A percentile compares a stretch with the other conserved stretches of the same genome.
These are phyloP conservation scores for Tiliacea aurago DNA, from an alignment of 2,888 invertebrate genomes.

Conservation along the genomic window DNA sequence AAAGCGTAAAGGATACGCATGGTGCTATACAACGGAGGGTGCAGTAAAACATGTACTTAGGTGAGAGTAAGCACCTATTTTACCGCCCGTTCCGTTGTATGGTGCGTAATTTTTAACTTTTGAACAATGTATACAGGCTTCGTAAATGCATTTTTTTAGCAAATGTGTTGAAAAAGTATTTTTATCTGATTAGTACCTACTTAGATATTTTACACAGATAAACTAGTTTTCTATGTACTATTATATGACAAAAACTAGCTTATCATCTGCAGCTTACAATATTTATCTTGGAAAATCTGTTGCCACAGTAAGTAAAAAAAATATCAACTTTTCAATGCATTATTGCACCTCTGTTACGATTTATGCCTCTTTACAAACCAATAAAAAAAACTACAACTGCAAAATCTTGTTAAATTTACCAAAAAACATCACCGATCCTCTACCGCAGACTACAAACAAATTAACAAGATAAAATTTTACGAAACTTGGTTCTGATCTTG, in stretches of 20 bases:
- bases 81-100: too few relatives aligned
- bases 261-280: not conserved
- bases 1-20: too few relatives aligned
- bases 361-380: not conserved
- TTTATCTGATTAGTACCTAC: not conserved
- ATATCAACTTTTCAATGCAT: not conserved
- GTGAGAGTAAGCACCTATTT: too few relatives aligned
- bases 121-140: too few relatives aligned
- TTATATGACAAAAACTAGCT: not conserved
- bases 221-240: not conserved
- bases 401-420: slow-evolving; percentile 2
- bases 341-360: not conserved
- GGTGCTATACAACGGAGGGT: too few relatives aligned
- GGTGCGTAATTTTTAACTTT: too few relatives aligned
- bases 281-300: not conserved
- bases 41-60: too few relatives aligned
- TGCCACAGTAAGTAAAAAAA: not conserved
- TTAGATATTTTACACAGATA: not conserved
- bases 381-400: too few relatives aligned
- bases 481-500: slow-evolving; percentile 60
- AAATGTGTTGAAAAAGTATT: not conserved
- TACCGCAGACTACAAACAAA: slow-evolving; percentile 41
- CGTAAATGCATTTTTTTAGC: too few relatives aligned
- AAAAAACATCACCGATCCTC: slow-evolving; percentile 12
- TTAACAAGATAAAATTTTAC: slow-evolving; percentile 58